These are phyloP conservation scores for Caenorhabditis sp. DNA, from an alignment of 2,888 invertebrate species.

Conservation along the genomic window DNA sequence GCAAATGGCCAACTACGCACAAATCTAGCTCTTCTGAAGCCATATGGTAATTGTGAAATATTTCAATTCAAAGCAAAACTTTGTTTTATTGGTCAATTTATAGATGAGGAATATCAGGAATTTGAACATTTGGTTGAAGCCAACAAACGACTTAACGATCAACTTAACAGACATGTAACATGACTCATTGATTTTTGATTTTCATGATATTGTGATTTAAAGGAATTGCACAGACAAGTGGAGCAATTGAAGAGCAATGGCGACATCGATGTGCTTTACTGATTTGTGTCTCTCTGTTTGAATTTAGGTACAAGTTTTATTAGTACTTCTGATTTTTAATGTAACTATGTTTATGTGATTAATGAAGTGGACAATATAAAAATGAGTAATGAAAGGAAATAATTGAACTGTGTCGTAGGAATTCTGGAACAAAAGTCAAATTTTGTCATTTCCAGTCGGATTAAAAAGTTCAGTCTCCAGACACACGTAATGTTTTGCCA, in stretches of 20 bases:
- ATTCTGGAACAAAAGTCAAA: too few species aligned
- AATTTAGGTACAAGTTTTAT: background rate
- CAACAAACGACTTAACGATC: slow-evolving; percentile 31
- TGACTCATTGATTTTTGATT: background rate
- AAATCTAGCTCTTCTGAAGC: slow-evolving; percentile 50
- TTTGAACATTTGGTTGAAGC: slow-evolving; percentile 42
- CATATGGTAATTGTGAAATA: slow-evolving; percentile 28
- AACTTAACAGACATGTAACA: slow-evolving; percentile 35
- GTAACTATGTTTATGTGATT: too few species aligned
- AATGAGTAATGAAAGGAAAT: too few species aligned
- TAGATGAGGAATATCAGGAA: slow-evolving; percentile 54
- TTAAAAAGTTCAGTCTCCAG: too few species aligned
- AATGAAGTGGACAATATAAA: too few species aligned
- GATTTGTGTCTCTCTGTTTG: background rate
- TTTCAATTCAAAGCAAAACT: background rate
- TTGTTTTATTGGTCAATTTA: background rate
- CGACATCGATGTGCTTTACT: slow-evolving; percentile 25
- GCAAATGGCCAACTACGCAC: slow-evolving; percentile 41
- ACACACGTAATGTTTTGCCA: too few species aligned
- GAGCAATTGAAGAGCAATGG: slow-evolving; percentile 29
- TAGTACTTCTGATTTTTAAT: too few species aligned
- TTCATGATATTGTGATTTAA: background rate
- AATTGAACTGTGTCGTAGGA: too few species aligned
- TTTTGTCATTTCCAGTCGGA: too few species aligned
- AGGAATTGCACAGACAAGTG: slow-evolving; percentile 19